A percentile compares a stretch with the other conserved stretches of the same genome.
Evolutionary conservation across 2,888 invertebrate genomes (phyloP).

Genomic region (Cepaea hortensis): DNA sequence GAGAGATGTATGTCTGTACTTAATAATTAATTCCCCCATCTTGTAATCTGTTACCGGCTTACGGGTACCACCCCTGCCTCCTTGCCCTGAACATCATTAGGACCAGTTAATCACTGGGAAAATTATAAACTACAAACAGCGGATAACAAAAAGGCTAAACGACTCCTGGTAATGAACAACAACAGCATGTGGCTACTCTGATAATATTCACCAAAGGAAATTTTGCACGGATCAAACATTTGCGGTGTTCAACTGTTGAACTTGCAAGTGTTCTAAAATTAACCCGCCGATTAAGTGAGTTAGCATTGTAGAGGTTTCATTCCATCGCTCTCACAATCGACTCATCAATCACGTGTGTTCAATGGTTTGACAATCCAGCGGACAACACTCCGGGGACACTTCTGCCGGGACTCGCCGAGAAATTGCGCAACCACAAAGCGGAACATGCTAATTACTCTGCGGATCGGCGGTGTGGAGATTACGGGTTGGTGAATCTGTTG

Average conservation of each 20-base stretch:
- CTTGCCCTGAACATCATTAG: neutral
- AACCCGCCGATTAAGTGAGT: neutral
- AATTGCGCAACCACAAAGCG: neutral
- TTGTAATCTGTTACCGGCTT: neutral
- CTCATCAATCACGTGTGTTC: slow-evolving; percentile 12
- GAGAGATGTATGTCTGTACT: no score
- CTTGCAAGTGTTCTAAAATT: slow-evolving; percentile 22
- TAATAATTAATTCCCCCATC: neutral
- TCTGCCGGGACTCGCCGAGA: neutral
- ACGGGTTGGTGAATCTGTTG: neutral
- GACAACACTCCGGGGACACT: neutral
- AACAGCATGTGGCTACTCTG: no score
- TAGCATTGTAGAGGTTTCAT: neutral
- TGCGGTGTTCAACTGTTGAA: neutral
- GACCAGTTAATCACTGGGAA: neutral
- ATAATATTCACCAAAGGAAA: no score
- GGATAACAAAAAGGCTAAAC: neutral
- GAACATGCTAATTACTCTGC: neutral
- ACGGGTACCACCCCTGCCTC: neutral
- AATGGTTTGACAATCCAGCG: neutral
- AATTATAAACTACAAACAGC: neutral
- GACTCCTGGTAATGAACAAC: no score
- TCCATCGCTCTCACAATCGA: slow-evolving; percentile 20
- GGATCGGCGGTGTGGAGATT: neutral
- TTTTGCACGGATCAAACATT: neutral